Evolutionary conservation across 1,140 invertebrate species (phyloP), one percentile per base, ranked within the genome.

Genomic region (Orussus abietinus): DNA sequence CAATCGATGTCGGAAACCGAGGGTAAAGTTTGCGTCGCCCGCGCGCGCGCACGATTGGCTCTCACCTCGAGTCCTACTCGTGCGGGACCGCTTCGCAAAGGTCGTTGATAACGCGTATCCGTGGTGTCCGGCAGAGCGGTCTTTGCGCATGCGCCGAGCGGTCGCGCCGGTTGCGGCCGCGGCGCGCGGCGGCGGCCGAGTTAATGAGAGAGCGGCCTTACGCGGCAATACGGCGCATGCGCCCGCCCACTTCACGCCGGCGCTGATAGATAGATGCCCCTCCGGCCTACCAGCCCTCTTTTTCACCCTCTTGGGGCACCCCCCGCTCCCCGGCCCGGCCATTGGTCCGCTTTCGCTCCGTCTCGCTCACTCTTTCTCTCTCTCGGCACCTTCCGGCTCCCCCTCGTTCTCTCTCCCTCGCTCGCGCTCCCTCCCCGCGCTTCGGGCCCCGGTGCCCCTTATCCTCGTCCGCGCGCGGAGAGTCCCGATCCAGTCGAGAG

Each of bases 251-350:
- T 73, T 73, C 69, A 70, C 70, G 66, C 70, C 68, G 66, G 66
- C 69, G 70, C 70, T 72, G 69, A 73, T 73, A 73, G 69, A 72
- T 72, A 73, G 69, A 71, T 70, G 66, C 64, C 58, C 65, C 63
- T 60, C 56, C 58, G 59, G 54, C 49, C 55, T 49, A n/a, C 6
- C 22, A 6, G n/a, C n/a, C n/a, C n/a, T n/a, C n/a, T n/a, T n/a
- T n/a, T n/a, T n/a, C n/a, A n/a, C n/a, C n/a, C n/a, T n/a, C n/a
- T n/a, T n/a, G n/a, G n/a, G n/a, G n/a, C n/a, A n/a, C n/a, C n/a
- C n/a, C n/a, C n/a, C n/a, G n/a, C n/a, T n/a, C n/a, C n/a, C n/a
- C n/a, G n/a, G n/a, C n/a, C n/a, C n/a, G n/a, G n/a, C n/a, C n/a
- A n/a, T n/a, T n/a, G n/a, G n/a, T n/a, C n/a, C n/a, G n/a, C n/a